Base-by-base conservation (phyloP, 2,888 invertebrate genomes). In the Lithophane leautieri region DNA sequence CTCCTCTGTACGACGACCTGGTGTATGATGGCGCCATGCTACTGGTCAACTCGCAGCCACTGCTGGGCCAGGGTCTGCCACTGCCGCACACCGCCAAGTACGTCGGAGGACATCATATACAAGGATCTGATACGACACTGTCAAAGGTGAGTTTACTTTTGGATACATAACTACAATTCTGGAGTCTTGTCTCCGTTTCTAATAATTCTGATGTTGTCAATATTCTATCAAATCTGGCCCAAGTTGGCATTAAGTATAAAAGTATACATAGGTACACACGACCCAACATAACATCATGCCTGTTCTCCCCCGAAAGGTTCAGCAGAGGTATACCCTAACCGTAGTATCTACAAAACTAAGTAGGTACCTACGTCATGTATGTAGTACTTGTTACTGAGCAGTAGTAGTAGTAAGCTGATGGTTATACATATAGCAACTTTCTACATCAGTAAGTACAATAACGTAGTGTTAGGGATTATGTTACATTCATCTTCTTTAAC, bases 71-170 rank as follows among this genome's bases (percentile, higher is more conserved):
- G 81, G 76, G 82, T 0, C 66, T 92, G 71, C 88, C 93, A 1
- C 66, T 93, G 71, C 93, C 94, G 0, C 85, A 84, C 8, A 93
- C 88, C 68, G 90, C 89, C 4, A 92, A 92, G 78, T 91, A 92
- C 58, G 79, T 94, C 2, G 94, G 94, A 0, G 93, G 94, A 28
- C 94, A 94, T 77, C 94, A 94, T 72, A 79, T 94, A 34, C 81
- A 86, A 22, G 81, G 79, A n/a, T 70, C 82, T 1, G 66, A 85
- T 0, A 83, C 85, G 9, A 79, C 89, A 7, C 78, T 93, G 34
- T 83, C 92, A 3, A 83, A 91, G 91, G 94, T 94, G 79, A 67
- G 47, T 56, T 28, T 14, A 28, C 8, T 25, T 40, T 25, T 12
- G 16, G 28, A 3, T 47, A 19, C 8, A 3, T 67, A 3, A 19